Evolutionary conservation across 2,888 invertebrate species (phyloP).

Genomic region (Crossocerus cetratus): DNA sequence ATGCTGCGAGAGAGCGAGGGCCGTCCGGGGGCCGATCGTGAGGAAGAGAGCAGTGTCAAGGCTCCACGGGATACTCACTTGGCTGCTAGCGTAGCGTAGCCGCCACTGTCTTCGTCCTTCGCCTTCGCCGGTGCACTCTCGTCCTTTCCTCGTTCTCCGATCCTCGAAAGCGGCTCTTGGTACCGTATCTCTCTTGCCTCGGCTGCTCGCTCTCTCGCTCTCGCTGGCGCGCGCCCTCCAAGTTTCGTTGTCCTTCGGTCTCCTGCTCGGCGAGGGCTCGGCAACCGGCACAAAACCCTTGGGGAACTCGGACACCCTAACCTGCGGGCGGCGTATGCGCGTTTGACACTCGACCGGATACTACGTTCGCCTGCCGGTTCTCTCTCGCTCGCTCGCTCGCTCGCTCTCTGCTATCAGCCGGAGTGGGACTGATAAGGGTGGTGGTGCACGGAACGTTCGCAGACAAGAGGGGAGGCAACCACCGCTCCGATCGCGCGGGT

Average conservation of each 20-base stretch:
- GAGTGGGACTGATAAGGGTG: slow-evolving; percentile 36
- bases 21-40: neutral
- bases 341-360: neutral
- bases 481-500: slow-evolving; percentile 64
- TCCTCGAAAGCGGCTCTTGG: neutral
- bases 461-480: slow-evolving; percentile 53
- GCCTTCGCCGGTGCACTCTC: slow-evolving; percentile 6
- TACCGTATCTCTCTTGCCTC: neutral
- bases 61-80: slow-evolving; percentile 42
- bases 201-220: neutral
- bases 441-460: slow-evolving; percentile 54
- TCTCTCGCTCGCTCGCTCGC: neutral
- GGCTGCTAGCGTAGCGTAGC: slow-evolving; percentile 47
- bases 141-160: neutral
- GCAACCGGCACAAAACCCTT: slow-evolving; percentile 27
- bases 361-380: neutral
- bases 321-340: neutral
- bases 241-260: neutral
- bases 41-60: slow-evolving; percentile 31
- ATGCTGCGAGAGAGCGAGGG: neutral
- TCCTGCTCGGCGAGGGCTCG: neutral
- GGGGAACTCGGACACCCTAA: neutral
- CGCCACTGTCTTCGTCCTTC: slow-evolving; percentile 35
- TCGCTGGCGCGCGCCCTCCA: neutral
- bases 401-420: slow-evolving; percentile 1